Evolutionary conservation across 2,888 invertebrate genomes (phyloP).

Genomic region (Eubasilissa splendida): DNA sequence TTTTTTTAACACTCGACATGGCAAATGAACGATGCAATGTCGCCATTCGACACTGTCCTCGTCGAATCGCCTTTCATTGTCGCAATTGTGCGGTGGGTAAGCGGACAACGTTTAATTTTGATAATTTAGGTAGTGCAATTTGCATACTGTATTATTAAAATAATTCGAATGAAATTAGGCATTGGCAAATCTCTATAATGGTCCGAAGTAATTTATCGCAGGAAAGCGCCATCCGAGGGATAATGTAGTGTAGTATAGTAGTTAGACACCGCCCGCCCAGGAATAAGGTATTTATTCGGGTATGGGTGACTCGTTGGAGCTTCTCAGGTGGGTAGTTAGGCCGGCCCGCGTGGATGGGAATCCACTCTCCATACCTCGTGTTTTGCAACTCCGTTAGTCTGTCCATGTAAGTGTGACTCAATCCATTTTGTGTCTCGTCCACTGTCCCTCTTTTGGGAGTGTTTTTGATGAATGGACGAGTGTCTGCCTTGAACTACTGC

Average conservation of each 20-base stretch:
- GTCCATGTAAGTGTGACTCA: not conserved
- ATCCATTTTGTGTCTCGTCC: no score
- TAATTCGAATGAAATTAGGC: slow-evolving; percentile 39
- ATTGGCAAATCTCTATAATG: slow-evolving; percentile 37
- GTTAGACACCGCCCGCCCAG: no score
- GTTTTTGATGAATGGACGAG: no score
- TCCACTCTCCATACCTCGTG: not conserved
- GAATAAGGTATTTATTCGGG: no score
- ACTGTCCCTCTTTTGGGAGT: no score
- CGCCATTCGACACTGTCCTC: slow-evolving; percentile 32
- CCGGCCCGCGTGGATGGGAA: no score
- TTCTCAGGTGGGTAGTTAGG: no score
- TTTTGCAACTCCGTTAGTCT: not conserved
- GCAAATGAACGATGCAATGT: slow-evolving; percentile 19
- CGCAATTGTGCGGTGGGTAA: not conserved
- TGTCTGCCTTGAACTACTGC: no score
- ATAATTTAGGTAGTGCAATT: slow-evolving; percentile 16
- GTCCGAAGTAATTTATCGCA: not conserved
- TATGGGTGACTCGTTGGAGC: no score
- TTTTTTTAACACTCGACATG: slow-evolving; percentile 4
- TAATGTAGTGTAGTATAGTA: no score
- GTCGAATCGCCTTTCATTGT: slow-evolving; percentile 38
- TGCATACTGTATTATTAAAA: slow-evolving; percentile 25
- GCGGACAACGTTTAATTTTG: slow-evolving; percentile 6
- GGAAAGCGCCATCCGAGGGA: not conserved